These are phyloP conservation scores for Monodelphis domestica DNA, from an alignment of 2,797 vertebrate genomes.

Conservation along the genomic window DNA sequence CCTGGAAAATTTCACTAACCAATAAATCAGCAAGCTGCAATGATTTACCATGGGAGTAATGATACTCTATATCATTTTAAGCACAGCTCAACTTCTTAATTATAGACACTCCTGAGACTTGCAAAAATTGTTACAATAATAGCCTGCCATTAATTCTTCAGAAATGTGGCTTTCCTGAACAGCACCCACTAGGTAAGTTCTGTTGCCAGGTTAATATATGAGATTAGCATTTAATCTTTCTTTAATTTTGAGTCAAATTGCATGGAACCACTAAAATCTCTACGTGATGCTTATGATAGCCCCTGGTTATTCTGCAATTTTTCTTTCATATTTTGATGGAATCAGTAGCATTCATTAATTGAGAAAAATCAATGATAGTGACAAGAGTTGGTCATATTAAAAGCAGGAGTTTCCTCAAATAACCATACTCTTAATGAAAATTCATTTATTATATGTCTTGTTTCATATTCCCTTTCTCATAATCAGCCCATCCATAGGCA, in stretches of 20 bases:
- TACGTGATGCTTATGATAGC: background rate
- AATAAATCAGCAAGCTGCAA: constrained; percentile 85
- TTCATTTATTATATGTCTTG: background rate
- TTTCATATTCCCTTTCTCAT: background rate
- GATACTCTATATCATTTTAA: constrained; percentile 84
- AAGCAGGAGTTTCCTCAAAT: constrained; percentile 39
- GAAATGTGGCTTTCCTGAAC: constrained; percentile 75
- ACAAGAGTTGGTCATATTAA: constrained; percentile 10
- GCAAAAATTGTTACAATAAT: constrained; percentile 79
- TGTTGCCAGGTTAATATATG: constrained; percentile 58
- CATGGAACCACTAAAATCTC: constrained; percentile 48
- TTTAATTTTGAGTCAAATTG: constrained; percentile 41
- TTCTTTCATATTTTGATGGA: background rate
- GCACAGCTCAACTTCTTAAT: constrained; percentile 83
- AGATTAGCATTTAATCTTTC: constrained; percentile 58
- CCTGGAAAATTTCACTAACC: constrained; percentile 83
- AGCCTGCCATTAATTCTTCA: constrained; percentile 80
- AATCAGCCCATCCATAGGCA: background rate
- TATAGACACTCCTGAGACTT: constrained; percentile 80
- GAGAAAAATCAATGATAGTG: constrained; percentile 25
- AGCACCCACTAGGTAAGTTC: constrained; percentile 63
- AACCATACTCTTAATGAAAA: background rate
- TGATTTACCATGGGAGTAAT: constrained; percentile 83
- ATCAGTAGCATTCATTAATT: constrained; percentile 32
- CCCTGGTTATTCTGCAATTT: background rate